A percentile compares a stretch with the other conserved stretches of the same genome.
Conservation (phyloP, 2,888 invertebrate genomes). For the Bhutanitis thaidina region DNA sequence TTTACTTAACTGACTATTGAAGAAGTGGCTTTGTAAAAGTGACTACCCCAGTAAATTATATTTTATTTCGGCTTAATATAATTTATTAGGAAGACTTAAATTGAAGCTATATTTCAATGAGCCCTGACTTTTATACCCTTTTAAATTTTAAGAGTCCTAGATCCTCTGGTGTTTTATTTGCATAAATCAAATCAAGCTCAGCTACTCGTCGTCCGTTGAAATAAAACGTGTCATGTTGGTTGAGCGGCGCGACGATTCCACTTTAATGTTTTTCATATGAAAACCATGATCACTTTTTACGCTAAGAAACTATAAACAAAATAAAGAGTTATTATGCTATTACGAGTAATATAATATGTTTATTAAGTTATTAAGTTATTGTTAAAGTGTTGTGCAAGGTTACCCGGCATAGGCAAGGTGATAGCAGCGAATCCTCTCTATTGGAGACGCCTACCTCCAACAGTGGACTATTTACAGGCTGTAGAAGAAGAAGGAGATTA, state of each 20-base stretch:
- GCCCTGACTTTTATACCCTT: conserved; percentile 1
- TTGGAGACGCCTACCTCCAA: no score
- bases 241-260: neutral
- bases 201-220: neutral
- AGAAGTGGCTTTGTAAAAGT: neutral
- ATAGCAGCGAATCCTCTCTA: no score
- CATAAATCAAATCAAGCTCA: neutral
- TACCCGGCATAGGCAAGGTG: no score
- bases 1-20: neutral
- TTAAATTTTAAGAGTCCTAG: conserved; percentile 1
- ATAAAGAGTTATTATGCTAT: no score
- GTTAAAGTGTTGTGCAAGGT: no score
- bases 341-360: no score
- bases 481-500: no score
- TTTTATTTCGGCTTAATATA: conserved; percentile 1
- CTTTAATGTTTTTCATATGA: no score
- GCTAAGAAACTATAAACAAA: no score
- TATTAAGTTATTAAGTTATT: no score
- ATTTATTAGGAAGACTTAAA: conserved; percentile 6
- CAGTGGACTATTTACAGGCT: no score
- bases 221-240: neutral
- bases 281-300: neutral
- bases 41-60: neutral
- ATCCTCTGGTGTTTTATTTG: neutral
- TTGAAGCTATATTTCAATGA: conserved; percentile 13